A percentile compares a stretch with the other conserved stretches of the same genome.
These are phyloP conservation scores for Diadegma fenestrale DNA, from an alignment of 2,888 invertebrate species.

Conservation along the genomic window DNA sequence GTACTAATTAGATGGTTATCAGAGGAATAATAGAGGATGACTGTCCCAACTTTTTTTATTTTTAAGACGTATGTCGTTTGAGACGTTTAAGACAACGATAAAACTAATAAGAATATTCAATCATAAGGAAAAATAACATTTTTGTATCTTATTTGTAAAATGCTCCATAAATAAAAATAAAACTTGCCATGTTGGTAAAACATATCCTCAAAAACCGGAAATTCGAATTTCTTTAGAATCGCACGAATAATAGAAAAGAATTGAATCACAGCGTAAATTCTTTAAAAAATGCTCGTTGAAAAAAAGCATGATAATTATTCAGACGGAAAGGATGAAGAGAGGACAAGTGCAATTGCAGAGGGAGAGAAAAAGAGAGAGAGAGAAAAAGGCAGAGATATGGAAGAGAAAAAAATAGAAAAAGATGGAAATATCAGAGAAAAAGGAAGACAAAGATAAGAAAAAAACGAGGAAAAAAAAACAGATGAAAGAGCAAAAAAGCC, in stretches of 20 bases:
- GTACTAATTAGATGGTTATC: constrained; percentile 11
- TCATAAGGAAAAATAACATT: constrained; percentile 20
- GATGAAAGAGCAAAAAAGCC: too few relatives aligned
- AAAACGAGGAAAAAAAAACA: too few relatives aligned
- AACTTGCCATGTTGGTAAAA: constrained; percentile 12
- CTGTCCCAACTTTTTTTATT: too few relatives aligned
- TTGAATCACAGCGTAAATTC: constrained; percentile 6
- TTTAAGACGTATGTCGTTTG: too few relatives aligned
- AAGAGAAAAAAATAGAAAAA: too few relatives aligned
- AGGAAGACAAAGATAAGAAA: too few relatives aligned
- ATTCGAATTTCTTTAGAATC: constrained; percentile 10
- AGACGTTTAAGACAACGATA: constrained; percentile 15
- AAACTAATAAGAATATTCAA: constrained; percentile 15
- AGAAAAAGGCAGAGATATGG: neutral
- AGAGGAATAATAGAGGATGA: constrained; percentile 1
- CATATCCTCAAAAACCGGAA: constrained; percentile 15
- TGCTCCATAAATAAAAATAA: constrained; percentile 18
- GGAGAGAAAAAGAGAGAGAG: constrained; percentile 1
- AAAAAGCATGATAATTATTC: constrained; percentile 19
- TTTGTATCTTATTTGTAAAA: constrained; percentile 14
- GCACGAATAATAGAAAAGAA: constrained; percentile 15
- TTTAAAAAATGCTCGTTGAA: too few relatives aligned
- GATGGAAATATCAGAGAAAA: too few relatives aligned
- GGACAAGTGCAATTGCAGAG: constrained; percentile 8
- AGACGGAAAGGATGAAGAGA: constrained; percentile 10